Evolutionary conservation across 1,140 invertebrate species (phyloP), one percentile per base, ranked within the genome.

Genomic region (Lepidurus couesii): DNA sequence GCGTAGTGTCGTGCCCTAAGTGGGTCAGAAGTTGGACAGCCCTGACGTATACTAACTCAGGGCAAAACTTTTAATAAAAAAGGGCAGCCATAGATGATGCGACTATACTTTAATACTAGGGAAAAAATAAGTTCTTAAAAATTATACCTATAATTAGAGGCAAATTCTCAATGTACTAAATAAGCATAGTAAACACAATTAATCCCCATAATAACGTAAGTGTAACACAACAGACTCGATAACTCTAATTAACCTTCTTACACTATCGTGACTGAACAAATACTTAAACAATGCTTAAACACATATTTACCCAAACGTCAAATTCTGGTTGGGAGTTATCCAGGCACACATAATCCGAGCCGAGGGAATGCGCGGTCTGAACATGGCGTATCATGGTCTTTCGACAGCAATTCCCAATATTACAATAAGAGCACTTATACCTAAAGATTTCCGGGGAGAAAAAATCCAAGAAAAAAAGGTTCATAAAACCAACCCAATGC

Each of bases 361-460:
- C 45, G 7, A 53, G 26, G 21, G 44, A 45, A 45, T 93, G 91
- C 21, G 88, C 86, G 6, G 92, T 90, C 0, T 83, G 80, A 5
- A 90, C 81, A 83, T 93, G 92, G 34, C 88, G 88, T 42, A 92
- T 90, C 0, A 92, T 86, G 4, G 90, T 26, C 44, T 81, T 82
- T 47, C 81, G 77, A 80, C 88, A 86, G 83, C 88, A 85, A 44
- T 89, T 85, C 5, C 86, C 79, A 80, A 82, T 81, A 74, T 75
- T 65, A 45, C 78, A 80, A 21, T 74, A 53, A 11, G 44, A n/a
- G 26, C 76, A 78, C 81, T 90, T 90, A 83, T 91, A 92, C 34
- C 93, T 84, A 86, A 93, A 89, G 10, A 24, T 21, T 44, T 77
- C 16, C 13, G 24, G 42, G 8, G 10, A 42, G 7, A 43, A 24